Evolutionary conservation across 1,140 invertebrate species (phyloP), one percentile per base, ranked within the genome.

Genomic region (Drosophila santomea): DNA sequence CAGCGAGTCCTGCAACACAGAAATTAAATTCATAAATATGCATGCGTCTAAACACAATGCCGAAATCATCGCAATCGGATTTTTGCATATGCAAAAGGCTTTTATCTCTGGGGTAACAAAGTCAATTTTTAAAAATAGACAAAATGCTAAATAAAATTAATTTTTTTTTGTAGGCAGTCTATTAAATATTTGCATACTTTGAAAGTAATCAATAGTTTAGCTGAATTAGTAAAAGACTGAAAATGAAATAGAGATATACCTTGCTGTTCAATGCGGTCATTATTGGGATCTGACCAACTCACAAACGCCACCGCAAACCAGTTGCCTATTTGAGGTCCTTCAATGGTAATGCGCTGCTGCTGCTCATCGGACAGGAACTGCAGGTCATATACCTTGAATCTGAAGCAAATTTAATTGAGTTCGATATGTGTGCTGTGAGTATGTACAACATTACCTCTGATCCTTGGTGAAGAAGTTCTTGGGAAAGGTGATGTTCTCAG

Each of bases 281-380:
- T 93, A 76, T 94, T 94, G 7, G 96, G 96, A 93, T 96, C 95
- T 23, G 94, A 93, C 95, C 95, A 96, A 32, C 95, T 94, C 61
- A 96, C 93, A 92, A 96, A 97, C 6, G 95, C 95, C 35, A 96
- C 94, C 1, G 95, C 95, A 93, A 95, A 97, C 96, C 96, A 97
- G 78, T 95, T 95, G 2, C 96, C 96, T 0, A 96, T 94, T 10
- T 94, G 92, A 0, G 96, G 96, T 47, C 94, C 94, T 14, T 93
- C 93, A 14, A 95, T 93, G 66, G 93, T 93, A 38, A 95, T 93
- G 63, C 92, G 93, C 41, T 93, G 92, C 74, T 93, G 92, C 55
- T 85, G 91, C 43, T 93, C 94, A 82, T 94, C 91, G 57, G 93
- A 95, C 41, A 82, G 84, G 78, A 94, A 93, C 52, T 93, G 92